A percentile compares a stretch with the other conserved stretches of the same genome.
Conservation (phyloP, 2,797 vertebrate species). For the Clarias fuscus region DNA sequence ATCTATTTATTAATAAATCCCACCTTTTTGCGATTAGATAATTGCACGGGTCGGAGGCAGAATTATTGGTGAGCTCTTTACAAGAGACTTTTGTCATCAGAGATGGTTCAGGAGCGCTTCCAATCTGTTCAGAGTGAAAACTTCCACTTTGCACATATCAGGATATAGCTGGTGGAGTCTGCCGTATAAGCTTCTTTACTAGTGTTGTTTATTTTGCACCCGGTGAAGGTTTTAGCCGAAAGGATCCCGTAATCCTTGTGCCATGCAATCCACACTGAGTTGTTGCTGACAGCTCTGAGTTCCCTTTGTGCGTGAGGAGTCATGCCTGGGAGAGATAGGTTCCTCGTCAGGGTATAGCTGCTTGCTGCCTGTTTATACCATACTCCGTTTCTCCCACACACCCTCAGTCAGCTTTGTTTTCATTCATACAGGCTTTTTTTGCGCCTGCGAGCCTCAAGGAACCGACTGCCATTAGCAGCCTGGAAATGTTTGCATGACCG, state of each 20-base stretch:
- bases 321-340: constrained; percentile 47
- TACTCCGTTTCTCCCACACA: constrained; percentile 18
- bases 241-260: constrained; percentile 54
- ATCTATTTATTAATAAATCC: too few species aligned
- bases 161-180: constrained; percentile 49
- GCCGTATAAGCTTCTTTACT: constrained; percentile 54
- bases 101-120: constrained; percentile 30
- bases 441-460: constrained; percentile 1
- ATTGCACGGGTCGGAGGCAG: constrained; percentile 11
- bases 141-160: constrained; percentile 47
- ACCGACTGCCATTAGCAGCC: constrained; percentile 25
- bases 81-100: constrained; percentile 49
- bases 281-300: constrained; percentile 54
- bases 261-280: constrained; percentile 50
- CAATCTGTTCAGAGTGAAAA: constrained; percentile 43
- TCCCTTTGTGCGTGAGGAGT: constrained; percentile 44
- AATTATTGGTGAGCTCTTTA: not conserved
- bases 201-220: constrained; percentile 58
- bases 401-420: constrained; percentile 27
- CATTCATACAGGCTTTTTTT: constrained; percentile 18
- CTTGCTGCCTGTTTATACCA: constrained; percentile 24
- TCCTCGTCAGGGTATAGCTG: constrained; percentile 32
- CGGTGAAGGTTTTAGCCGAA: constrained; percentile 52
- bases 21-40: too few species aligned
- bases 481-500: constrained; percentile 27